A percentile compares a stretch with the other conserved stretches of the same genome.
Evolutionary conservation across 2,888 invertebrate species (phyloP).

Genomic region (Hydropsyche betteni): DNA sequence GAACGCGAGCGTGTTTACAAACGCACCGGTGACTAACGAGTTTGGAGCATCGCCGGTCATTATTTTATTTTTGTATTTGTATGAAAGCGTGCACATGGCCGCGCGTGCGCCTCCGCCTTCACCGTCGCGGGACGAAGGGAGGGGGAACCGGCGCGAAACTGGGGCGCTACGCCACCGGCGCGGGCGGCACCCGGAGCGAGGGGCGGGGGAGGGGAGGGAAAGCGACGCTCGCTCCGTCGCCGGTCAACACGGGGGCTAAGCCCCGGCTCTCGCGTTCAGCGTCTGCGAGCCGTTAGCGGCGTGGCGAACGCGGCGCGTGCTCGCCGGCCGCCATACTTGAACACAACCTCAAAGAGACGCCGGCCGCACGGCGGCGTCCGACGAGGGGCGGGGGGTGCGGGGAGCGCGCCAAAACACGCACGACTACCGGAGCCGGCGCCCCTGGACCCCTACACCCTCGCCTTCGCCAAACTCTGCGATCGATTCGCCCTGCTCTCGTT

Average conservation of each 20-base stretch:
- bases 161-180: neutral
- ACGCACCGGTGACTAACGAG: too few relatives aligned
- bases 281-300: too few relatives aligned
- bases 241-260: too few relatives aligned
- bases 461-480: neutral
- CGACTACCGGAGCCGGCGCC: neutral
- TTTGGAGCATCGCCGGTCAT: too few relatives aligned
- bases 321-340: conserved; percentile 19
- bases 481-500: neutral
- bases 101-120: conserved; percentile 35
- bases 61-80: too few relatives aligned
- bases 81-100: conserved; percentile 47
- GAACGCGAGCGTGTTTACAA: conserved; percentile 14
- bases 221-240: conserved; percentile 6
- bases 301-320: neutral
- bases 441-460: neutral
- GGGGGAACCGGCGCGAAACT: conserved; percentile 1
- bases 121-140: neutral
- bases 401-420: conserved; percentile 20
- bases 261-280: too few relatives aligned
- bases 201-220: conserved; percentile 5
- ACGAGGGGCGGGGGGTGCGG: conserved; percentile 4
- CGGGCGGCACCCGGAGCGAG: conserved; percentile 24
- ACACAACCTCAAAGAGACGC: conserved; percentile 26
- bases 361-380: conserved; percentile 30